A percentile compares a stretch with the other conserved stretches of the same genome.
Conservation (phyloP, 2,888 invertebrate species). For the Dynastes hyllus region DNA sequence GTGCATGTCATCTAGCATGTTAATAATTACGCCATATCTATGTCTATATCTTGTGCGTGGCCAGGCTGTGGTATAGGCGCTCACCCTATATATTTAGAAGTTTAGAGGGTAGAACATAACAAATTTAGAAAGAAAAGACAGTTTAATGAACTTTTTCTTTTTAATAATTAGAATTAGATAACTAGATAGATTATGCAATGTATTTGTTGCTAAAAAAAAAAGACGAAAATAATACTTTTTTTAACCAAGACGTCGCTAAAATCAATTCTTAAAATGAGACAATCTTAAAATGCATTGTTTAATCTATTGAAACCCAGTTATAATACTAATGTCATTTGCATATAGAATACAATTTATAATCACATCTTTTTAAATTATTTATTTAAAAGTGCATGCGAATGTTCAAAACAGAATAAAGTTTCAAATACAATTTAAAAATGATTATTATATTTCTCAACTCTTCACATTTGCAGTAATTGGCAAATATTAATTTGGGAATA, state of each 20-base stretch:
- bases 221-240: background rate
- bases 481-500: too few relatives aligned
- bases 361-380: background rate
- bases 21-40: slow-evolving; percentile 62
- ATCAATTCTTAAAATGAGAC: too few relatives aligned
- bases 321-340: slow-evolving; percentile 17
- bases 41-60: slow-evolving; percentile 73
- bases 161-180: slow-evolving; percentile 17
- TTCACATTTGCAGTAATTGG: too few relatives aligned
- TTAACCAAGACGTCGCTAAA: background rate
- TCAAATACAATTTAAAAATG: too few relatives aligned
- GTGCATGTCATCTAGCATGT: slow-evolving; percentile 56
- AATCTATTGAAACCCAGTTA: background rate
- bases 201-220: background rate
- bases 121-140: slow-evolving; percentile 8
- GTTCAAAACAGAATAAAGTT: slow-evolving; percentile 16
- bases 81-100: slow-evolving; percentile 61
- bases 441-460: too few relatives aligned
- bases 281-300: background rate
- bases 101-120: slow-evolving; percentile 42
- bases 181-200: slow-evolving; percentile 12
- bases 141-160: slow-evolving; percentile 3
- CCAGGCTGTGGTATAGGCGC: slow-evolving; percentile 80
- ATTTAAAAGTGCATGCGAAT: slow-evolving; percentile 11
- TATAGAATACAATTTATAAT: slow-evolving; percentile 5